Evolutionary conservation across 2,797 vertebrate genomes (phyloP).

Genomic region (Babyrousa celebensis): DNA sequence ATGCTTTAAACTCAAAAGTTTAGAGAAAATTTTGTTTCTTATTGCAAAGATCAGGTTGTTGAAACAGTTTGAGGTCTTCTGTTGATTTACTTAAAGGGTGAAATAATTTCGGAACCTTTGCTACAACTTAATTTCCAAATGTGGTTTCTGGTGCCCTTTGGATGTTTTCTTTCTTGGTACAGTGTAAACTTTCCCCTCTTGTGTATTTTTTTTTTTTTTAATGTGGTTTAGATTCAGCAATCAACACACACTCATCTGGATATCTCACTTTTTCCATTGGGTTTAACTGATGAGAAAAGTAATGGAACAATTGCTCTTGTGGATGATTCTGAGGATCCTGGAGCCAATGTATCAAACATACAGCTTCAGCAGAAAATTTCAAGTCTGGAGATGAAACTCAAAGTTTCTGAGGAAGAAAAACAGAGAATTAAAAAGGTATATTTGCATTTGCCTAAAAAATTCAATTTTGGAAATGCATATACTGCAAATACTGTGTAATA

Average conservation of each 20-base stretch:
- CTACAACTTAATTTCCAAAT: constrained; percentile 76
- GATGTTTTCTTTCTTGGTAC: constrained; percentile 54
- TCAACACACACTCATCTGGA: constrained; percentile 82
- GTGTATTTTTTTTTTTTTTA: neutral
- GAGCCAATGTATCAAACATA: constrained; percentile 77
- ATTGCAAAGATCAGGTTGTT: constrained; percentile 49
- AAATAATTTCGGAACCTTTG: constrained; percentile 68
- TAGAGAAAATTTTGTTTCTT: constrained; percentile 55
- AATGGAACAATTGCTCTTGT: constrained; percentile 53
- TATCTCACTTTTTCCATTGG: constrained; percentile 84
- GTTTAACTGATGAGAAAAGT: constrained; percentile 82
- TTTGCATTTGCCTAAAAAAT: neutral
- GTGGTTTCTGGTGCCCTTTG: constrained; percentile 73
- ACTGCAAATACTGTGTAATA: neutral
- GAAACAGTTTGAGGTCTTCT: constrained; percentile 59
- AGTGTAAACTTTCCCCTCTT: constrained; percentile 69
- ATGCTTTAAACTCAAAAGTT: constrained; percentile 45
- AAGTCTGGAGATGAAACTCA: constrained; percentile 89
- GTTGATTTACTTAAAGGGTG: constrained; percentile 65
- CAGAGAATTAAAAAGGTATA: constrained; percentile 91
- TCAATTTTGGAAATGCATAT: constrained; percentile 14
- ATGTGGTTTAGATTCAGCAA: constrained; percentile 85
- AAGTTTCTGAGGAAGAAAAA: constrained; percentile 91
- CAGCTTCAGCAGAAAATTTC: constrained; percentile 88
- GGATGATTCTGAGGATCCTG: constrained; percentile 74